Conservation (phyloP, 2,797 vertebrate species). For the Sebastolobus alascanus region DNA sequence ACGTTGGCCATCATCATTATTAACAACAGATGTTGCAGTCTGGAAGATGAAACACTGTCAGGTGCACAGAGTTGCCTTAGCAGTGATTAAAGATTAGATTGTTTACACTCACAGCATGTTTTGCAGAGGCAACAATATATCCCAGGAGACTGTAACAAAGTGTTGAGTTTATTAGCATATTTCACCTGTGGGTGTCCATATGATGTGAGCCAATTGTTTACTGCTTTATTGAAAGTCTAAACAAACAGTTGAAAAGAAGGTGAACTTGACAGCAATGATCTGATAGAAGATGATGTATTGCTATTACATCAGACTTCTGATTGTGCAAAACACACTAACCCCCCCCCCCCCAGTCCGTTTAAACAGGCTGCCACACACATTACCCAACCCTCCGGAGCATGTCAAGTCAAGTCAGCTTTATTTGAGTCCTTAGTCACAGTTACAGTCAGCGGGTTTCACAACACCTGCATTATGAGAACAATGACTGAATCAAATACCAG, state of each 20-base stretch:
- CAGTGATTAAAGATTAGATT: slow-evolving; percentile 34
- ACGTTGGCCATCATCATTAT: neutral
- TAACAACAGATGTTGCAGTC: slow-evolving; percentile 11
- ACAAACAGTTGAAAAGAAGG: neutral
- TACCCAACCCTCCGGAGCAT: slow-evolving; percentile 57
- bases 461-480: slow-evolving; percentile 39
- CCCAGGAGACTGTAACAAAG: slow-evolving; percentile 9
- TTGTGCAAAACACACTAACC: slow-evolving; percentile 1
- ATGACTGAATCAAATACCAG: slow-evolving; percentile 19
- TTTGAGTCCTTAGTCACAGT: slow-evolving; percentile 57
- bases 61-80: slow-evolving; percentile 8
- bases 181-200: slow-evolving; percentile 8
- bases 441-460: slow-evolving; percentile 56
- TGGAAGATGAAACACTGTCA: slow-evolving; percentile 27
- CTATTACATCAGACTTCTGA: neutral
- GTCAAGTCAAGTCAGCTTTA: slow-evolving; percentile 65
- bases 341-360: neutral
- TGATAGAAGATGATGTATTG: neutral
- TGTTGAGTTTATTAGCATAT: neutral
- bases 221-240: slow-evolving; percentile 11
- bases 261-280: neutral
- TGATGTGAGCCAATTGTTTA: neutral
- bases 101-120: slow-evolving; percentile 7
- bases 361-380: slow-evolving; percentile 27
- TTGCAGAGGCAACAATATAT: slow-evolving; percentile 12